Evolutionary conservation across 92 coral and sea anemone genomes (phyloP).

Genomic region (Porites rus): DNA sequence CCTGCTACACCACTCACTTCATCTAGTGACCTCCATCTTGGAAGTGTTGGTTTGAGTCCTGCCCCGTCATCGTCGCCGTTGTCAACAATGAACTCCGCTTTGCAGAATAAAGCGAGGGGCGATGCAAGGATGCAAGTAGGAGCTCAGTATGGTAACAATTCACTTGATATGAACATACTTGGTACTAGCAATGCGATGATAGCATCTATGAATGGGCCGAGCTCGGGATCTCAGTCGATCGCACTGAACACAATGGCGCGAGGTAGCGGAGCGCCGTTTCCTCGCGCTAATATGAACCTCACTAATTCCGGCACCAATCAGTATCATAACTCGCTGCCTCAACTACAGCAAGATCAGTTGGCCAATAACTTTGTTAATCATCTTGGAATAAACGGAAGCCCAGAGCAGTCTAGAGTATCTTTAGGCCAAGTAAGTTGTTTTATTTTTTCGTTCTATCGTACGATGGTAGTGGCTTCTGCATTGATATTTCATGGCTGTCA

Average conservation of each 20-base stretch:
- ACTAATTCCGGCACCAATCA: conserved; percentile 76
- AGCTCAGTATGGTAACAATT: conserved; percentile 79
- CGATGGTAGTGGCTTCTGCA: conserved; percentile 41
- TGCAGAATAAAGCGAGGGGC: conserved; percentile 74
- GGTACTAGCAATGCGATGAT: conserved; percentile 74
- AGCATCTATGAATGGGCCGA: conserved; percentile 91
- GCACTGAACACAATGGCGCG: conserved; percentile 77
- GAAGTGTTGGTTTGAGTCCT: conserved; percentile 85
- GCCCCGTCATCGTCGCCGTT: conserved; percentile 90
- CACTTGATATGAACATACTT: conserved; percentile 80
- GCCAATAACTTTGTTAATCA: conserved; percentile 78
- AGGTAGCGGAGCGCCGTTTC: conserved; percentile 74
- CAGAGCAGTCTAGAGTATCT: conserved; percentile 80
- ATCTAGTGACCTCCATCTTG: conserved; percentile 93
- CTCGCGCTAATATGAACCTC: conserved; percentile 85
- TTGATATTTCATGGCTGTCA: conserved; percentile 59
- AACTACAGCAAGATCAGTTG: conserved; percentile 74
- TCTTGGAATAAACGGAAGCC: conserved; percentile 87
- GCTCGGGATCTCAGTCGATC: conserved; percentile 78
- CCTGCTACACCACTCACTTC: conserved; percentile 97
- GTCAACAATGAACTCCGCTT: conserved; percentile 90
- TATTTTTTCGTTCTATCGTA: conserved; percentile 25
- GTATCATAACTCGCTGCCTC: conserved; percentile 75
- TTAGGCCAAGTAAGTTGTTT: conserved; percentile 82
- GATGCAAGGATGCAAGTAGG: conserved; percentile 56